phyloP scores from a whole-genome alignment of 1,140 invertebrate species.

The Drosophila pachea region DNA sequence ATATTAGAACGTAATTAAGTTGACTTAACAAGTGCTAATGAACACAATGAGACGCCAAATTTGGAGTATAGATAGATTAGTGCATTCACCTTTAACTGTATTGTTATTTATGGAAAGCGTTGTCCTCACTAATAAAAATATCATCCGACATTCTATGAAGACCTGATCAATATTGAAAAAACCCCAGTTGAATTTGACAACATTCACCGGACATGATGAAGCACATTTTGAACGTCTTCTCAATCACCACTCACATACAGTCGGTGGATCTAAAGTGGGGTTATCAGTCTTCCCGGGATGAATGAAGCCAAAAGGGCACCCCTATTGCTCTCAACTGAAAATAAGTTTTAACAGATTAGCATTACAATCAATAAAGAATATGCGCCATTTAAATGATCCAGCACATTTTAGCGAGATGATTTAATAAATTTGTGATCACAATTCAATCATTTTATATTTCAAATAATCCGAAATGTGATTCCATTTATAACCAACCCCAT shows the following conservation, averaged over 20 bases:
- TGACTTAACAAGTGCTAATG: background rate
- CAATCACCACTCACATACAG: conserved; percentile 19
- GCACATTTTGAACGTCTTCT: conserved; percentile 20
- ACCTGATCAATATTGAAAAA: background rate
- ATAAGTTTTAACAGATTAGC: conserved; percentile 4
- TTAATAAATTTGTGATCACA: background rate
- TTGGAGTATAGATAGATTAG: background rate
- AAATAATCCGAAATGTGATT: too few relatives aligned
- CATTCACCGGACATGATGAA: conserved; percentile 29
- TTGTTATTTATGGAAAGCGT: background rate
- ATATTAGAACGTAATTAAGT: conserved; percentile 54
- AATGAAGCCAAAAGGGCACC: conserved; percentile 2
- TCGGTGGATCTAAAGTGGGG: conserved; percentile 1
- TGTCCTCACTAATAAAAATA: background rate
- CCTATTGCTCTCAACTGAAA: conserved; percentile 7
- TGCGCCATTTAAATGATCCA: conserved; percentile 52
- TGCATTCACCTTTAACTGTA: too few relatives aligned
- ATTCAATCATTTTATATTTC: background rate
- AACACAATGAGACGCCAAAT: background rate
- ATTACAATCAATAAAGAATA: background rate
- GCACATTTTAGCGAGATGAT: conserved; percentile 25
- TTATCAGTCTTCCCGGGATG: conserved; percentile 28
- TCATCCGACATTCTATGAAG: background rate
- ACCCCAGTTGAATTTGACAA: background rate
- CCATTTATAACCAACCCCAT: background rate